These are phyloP conservation scores for Nixonia krombeini DNA, from an alignment of 1,140 invertebrate species.

Conservation along the genomic window DNA sequence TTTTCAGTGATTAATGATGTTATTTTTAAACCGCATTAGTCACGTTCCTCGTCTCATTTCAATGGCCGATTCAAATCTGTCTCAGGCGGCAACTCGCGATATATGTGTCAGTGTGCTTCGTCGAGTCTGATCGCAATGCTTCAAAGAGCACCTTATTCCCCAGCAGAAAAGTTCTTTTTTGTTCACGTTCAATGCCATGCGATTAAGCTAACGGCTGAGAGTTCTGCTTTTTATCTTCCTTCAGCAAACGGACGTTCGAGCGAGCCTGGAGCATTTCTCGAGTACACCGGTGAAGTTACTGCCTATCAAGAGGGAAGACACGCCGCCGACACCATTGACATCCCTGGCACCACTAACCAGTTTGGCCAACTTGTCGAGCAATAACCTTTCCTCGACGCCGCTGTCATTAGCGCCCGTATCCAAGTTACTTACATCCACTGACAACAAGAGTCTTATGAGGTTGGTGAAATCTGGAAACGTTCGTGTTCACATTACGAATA, in stretches of 20 bases:
- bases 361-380: constrained; percentile 68
- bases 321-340: constrained; percentile 66
- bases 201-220: constrained; percentile 9
- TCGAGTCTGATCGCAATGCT: not conserved
- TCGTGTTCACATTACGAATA: too few species aligned
- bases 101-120: not conserved
- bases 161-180: not conserved
- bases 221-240: constrained; percentile 29
- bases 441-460: constrained; percentile 70
- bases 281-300: constrained; percentile 68
- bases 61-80: too few species aligned
- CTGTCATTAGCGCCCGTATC: constrained; percentile 66
- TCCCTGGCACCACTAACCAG: constrained; percentile 68
- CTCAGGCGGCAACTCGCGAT: not conserved
- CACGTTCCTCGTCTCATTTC: not conserved
- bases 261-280: constrained; percentile 68
- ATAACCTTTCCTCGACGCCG: constrained; percentile 65
- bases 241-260: constrained; percentile 69
- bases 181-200: not conserved
- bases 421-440: constrained; percentile 64
- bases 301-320: constrained; percentile 68
- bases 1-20: too few species aligned
- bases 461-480: constrained; percentile 44
- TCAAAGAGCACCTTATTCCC: constrained; percentile 12
- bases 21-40: too few species aligned